Percentiles rank a stretch among this genome's conserved stretches.
phyloP scores from a whole-genome alignment of 2,113 vertebrate species.

The Leuciscus idus region DNA sequence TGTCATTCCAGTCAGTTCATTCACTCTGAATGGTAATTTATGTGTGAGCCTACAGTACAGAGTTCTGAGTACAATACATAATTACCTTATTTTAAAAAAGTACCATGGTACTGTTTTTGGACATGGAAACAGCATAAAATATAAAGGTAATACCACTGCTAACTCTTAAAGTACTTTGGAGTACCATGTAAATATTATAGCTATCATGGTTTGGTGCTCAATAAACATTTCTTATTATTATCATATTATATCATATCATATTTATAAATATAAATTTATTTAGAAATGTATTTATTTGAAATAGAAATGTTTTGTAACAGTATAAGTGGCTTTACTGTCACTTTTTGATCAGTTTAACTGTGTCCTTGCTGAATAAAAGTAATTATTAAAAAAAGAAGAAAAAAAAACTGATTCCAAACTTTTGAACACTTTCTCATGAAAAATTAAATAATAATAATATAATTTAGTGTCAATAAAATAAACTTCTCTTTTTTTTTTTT shows the following conservation, averaged over 20 bases:
- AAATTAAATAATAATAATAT: neutral
- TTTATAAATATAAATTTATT: too few relatives aligned
- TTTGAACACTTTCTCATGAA: too few relatives aligned
- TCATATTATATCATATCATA: too few relatives aligned
- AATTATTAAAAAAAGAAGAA: too few relatives aligned
- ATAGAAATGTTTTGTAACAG: too few relatives aligned
- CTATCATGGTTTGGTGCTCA: neutral
- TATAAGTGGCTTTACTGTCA: too few relatives aligned
- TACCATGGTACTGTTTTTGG: neutral
- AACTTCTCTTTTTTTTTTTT: too few relatives aligned
- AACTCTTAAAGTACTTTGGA: neutral
- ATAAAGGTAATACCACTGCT: neutral
- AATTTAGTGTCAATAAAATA: neutral
- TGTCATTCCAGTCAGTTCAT: slow-evolving; percentile 66
- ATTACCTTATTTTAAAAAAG: neutral
- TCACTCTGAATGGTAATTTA: neutral
- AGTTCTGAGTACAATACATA: neutral
- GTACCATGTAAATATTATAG: neutral
- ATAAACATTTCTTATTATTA: neutral
- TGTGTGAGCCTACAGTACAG: neutral
- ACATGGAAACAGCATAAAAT: neutral
- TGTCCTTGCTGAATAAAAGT: neutral
- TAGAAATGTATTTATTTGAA: too few relatives aligned
- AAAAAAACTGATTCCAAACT: too few relatives aligned
- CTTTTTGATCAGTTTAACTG: neutral